phyloP scores from a whole-genome alignment of 2,888 invertebrate species.

The Cheilosia vulpina region DNA sequence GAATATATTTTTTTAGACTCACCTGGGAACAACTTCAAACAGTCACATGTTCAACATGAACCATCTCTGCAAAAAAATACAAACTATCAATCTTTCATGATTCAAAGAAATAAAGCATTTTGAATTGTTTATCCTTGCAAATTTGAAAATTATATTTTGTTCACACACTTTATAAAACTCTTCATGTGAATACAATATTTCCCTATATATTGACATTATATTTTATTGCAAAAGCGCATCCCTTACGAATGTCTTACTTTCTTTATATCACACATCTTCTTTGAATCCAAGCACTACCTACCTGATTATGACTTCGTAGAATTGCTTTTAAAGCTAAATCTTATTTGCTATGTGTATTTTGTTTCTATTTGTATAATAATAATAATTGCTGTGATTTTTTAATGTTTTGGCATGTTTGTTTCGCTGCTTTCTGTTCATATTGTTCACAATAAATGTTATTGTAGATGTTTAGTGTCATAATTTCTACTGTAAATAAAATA shows the following conservation, averaged over 20 bases:
- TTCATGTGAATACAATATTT: constrained; percentile 48
- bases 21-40: constrained; percentile 29
- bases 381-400: constrained; percentile 32
- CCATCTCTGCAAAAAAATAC: not conserved
- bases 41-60: constrained; percentile 17
- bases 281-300: constrained; percentile 47
- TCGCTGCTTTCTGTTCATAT: constrained; percentile 58
- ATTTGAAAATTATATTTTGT: constrained; percentile 8
- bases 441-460: constrained; percentile 29
- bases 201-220: constrained; percentile 13
- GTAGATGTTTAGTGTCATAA: constrained; percentile 36
- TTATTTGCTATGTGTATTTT: constrained; percentile 13
- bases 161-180: constrained; percentile 33
- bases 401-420: constrained; percentile 49
- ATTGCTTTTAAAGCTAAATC: not conserved
- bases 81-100: not conserved
- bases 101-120: constrained; percentile 1
- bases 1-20: constrained; percentile 3
- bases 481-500: not conserved
- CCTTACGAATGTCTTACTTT: constrained; percentile 25
- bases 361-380: not conserved
- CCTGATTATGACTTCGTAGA: constrained; percentile 5
- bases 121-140: constrained; percentile 11
- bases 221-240: constrained; percentile 42
- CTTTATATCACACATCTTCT: constrained; percentile 45